Evolutionary conservation across 2,888 invertebrate genomes (phyloP).

Genomic region (Periphyllus acericola): DNA sequence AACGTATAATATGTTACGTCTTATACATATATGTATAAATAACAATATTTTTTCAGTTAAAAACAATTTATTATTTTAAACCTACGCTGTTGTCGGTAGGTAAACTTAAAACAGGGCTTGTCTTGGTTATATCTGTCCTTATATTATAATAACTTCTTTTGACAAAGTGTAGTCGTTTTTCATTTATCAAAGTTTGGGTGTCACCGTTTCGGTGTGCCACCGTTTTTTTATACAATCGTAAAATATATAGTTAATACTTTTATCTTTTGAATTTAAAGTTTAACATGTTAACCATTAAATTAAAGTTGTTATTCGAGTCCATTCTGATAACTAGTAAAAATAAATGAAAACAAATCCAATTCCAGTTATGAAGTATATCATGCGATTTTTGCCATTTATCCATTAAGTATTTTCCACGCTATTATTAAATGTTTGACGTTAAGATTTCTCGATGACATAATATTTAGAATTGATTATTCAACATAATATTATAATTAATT

Average conservation of each 20-base stretch:
- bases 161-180: too few species aligned
- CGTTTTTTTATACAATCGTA: not conserved
- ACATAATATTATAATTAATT: not conserved
- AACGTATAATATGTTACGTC: not conserved
- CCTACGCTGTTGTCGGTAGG: not conserved
- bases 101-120: not conserved
- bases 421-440: not conserved
- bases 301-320: not conserved
- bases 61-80: not conserved
- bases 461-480: not conserved
- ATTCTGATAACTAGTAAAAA: slow-evolving; percentile 11
- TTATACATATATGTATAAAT: not conserved
- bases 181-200: not conserved
- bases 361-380: not conserved
- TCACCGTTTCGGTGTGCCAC: not conserved
- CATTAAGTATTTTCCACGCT: not conserved
- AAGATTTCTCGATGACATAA: not conserved
- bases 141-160: not conserved
- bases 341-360: not conserved
- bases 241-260: not conserved
- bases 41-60: not conserved
- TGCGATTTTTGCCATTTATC: not conserved
- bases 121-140: not conserved
- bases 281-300: slow-evolving; percentile 18
- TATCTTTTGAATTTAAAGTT: not conserved